Evolutionary conservation across 1,140 invertebrate genomes (phyloP).

Genomic region (Pseudomyrmex sp.): DNA sequence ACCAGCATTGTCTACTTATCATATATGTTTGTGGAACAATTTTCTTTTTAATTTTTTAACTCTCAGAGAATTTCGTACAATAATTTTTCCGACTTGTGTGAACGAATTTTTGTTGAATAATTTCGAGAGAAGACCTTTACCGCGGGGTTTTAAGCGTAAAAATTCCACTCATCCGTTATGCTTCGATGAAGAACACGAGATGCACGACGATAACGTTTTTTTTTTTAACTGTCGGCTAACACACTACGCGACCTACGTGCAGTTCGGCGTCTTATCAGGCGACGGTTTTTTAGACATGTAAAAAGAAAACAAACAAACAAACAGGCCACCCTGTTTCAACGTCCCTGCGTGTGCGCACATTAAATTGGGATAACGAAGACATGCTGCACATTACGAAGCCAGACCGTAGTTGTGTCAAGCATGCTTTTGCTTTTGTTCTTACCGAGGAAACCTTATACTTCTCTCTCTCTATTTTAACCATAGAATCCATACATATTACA

Average conservation of each 20-base stretch:
- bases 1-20: slow-evolving; percentile 35
- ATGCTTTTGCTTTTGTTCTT: not conserved
- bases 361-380: slow-evolving; percentile 67
- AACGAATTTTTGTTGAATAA: slow-evolving; percentile 40
- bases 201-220: slow-evolving; percentile 65
- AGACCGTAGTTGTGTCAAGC: not conserved
- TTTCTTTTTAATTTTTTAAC: not conserved
- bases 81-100: slow-evolving; percentile 14
- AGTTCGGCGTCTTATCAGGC: slow-evolving; percentile 66
- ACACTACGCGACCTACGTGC: slow-evolving; percentile 60
- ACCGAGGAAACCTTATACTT: not conserved
- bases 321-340: slow-evolving; percentile 67
- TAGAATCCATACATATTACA: no score
- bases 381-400: slow-evolving; percentile 1
- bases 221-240: slow-evolving; percentile 68
- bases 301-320: slow-evolving; percentile 38
- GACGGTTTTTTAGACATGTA: slow-evolving; percentile 60
- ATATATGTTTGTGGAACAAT: slow-evolving; percentile 6
- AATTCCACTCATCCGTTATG: slow-evolving; percentile 75
- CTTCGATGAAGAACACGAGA: slow-evolving; percentile 73
- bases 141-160: slow-evolving; percentile 53
- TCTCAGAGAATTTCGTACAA: not conserved
- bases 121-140: not conserved
- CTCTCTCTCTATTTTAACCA: no score
- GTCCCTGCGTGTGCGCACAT: slow-evolving; percentile 19